Conservation (phyloP, 2,797 vertebrate genomes). For the Labroides dimidiatus region DNA sequence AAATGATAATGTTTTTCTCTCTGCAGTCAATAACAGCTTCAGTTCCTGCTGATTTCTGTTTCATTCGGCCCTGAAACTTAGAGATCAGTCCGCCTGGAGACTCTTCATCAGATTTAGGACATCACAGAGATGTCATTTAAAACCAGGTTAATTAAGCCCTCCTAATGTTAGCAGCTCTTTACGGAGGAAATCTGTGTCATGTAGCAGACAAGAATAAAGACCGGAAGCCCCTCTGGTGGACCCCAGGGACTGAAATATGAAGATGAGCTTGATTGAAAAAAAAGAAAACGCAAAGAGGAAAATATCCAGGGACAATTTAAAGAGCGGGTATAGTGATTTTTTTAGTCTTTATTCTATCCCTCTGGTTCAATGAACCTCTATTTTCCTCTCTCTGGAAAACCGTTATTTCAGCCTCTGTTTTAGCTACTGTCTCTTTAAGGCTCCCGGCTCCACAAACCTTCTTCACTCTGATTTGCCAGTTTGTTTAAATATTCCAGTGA, state of each 20-base stretch:
- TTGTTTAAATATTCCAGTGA: too few relatives aligned
- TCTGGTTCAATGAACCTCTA: too few relatives aligned
- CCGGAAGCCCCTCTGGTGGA: not conserved
- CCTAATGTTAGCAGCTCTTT: not conserved
- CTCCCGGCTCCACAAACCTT: too few relatives aligned
- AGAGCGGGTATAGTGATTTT: too few relatives aligned
- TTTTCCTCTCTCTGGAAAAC: too few relatives aligned
- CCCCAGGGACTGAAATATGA: not conserved
- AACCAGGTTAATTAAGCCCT: slow-evolving; percentile 34
- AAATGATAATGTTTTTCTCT: not conserved
- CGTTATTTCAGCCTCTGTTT: too few relatives aligned
- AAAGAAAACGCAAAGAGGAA: not conserved
- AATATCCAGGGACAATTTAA: too few relatives aligned
- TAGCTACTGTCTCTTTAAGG: too few relatives aligned
- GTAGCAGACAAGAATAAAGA: slow-evolving; percentile 2
- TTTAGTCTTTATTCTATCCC: too few relatives aligned
- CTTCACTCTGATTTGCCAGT: too few relatives aligned
- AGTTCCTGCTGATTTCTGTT: not conserved
- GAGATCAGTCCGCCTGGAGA: not conserved
- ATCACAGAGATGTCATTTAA: not conserved
- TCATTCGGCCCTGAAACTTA: not conserved
- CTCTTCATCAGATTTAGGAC: slow-evolving; percentile 6
- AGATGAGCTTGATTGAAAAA: not conserved
- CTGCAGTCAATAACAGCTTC: not conserved
- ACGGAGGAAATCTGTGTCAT: not conserved